A percentile compares a stretch with the other conserved stretches of the same genome.
phyloP scores from a whole-genome alignment of 2,888 invertebrate genomes.

The Mactromeris polynyma region DNA sequence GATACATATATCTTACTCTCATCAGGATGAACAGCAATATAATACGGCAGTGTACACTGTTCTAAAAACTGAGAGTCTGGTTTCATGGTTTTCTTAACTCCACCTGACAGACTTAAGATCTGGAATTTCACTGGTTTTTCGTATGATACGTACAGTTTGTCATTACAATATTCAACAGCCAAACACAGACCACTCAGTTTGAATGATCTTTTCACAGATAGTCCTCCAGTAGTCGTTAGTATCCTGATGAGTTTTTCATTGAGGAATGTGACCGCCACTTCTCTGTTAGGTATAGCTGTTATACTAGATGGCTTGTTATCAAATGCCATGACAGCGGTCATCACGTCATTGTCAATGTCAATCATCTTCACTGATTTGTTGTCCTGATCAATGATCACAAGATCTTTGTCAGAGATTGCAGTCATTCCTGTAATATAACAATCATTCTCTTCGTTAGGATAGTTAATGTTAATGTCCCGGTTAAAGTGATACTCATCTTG shows the following conservation, averaged over 20 bases:
- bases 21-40: background rate
- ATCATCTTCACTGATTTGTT: slow-evolving; percentile 3
- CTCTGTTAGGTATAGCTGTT: background rate
- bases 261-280: background rate
- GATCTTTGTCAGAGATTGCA: background rate
- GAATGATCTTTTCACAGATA: background rate
- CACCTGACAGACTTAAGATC: background rate
- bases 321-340: background rate
- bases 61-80: background rate
- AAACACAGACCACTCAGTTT: background rate
- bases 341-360: background rate
- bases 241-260: background rate
- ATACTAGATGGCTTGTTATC: background rate
- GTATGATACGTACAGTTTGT: background rate
- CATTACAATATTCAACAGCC: background rate
- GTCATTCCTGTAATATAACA: slow-evolving; percentile 4
- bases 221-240: background rate
- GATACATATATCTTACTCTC: background rate
- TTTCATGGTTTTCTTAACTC: background rate
- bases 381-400: background rate
- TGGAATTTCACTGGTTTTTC: background rate
- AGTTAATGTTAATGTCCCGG: background rate
- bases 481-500: background rate
- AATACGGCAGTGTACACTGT: background rate
- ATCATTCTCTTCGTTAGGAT: background rate